phyloP scores from a whole-genome alignment of 2,888 invertebrate genomes.

The Chrysotoxum bicinctum region DNA sequence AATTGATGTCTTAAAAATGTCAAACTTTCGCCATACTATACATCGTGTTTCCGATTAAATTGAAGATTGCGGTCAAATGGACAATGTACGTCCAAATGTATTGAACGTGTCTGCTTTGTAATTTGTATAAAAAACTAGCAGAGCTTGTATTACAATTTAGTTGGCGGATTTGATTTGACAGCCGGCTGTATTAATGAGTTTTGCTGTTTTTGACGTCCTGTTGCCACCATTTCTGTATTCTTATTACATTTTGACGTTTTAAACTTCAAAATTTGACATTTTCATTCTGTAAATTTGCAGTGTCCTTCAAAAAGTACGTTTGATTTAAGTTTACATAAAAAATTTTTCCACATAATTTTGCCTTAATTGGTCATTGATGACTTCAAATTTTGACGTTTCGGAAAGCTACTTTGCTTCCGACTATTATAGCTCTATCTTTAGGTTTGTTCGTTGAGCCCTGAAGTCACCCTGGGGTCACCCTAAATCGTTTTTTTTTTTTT shows the following conservation, averaged over 20 bases:
- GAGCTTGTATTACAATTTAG: neutral
- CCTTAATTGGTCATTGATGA: too few relatives aligned
- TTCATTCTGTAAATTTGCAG: neutral
- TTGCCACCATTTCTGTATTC: neutral
- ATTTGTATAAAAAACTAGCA: neutral
- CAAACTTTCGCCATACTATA: conserved; percentile 61
- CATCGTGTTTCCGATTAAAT: conserved; percentile 26
- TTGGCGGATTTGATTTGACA: neutral
- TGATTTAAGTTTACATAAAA: too few relatives aligned
- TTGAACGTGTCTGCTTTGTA: neutral
- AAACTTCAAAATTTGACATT: neutral
- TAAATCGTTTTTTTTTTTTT: too few relatives aligned
- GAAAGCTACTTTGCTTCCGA: too few relatives aligned
- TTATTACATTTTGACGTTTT: neutral
- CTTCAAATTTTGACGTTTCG: too few relatives aligned
- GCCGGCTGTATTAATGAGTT: neutral
- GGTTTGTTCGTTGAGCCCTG: too few relatives aligned
- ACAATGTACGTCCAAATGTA: neutral
- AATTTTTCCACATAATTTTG: too few relatives aligned
- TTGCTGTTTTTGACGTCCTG: neutral
- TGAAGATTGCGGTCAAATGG: conserved; percentile 35
- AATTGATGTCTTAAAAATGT: conserved; percentile 49
- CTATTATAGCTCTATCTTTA: too few relatives aligned
- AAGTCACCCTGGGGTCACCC: too few relatives aligned
- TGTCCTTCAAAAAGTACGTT: too few relatives aligned